phyloP scores from a whole-genome alignment of 2,797 vertebrate genomes.

The Hypotaenidia philippensis region DNA sequence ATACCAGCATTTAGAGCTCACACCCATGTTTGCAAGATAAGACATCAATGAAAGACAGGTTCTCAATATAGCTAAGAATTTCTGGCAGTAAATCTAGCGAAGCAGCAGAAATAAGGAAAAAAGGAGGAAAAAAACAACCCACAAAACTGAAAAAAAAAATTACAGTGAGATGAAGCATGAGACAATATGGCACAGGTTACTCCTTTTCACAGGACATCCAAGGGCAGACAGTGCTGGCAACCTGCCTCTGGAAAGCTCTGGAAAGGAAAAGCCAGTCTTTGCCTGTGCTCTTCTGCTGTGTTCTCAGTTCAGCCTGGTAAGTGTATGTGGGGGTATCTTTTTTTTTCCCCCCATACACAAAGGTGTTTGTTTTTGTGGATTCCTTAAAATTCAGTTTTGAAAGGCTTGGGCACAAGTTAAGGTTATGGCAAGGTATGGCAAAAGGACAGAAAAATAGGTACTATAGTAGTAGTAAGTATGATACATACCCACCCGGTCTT shows the following conservation, averaged over 20 bases:
- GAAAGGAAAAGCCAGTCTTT: background rate
- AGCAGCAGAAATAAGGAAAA: rapidly evolving
- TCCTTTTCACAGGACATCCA: background rate
- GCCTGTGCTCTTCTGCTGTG: background rate
- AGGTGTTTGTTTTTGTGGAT: background rate
- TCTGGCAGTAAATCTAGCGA: background rate
- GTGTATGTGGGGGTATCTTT: rapidly evolving
- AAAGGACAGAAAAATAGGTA: background rate
- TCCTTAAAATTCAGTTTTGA: background rate
- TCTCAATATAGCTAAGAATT: background rate
- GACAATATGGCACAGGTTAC: background rate
- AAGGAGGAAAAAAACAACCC: no score
- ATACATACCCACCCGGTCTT: background rate
- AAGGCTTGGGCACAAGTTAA: background rate
- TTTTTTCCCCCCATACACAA: no score
- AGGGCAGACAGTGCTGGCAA: background rate
- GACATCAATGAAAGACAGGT: background rate
- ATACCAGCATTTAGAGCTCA: background rate
- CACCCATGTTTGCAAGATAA: background rate
- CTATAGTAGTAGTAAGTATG: rapidly evolving
- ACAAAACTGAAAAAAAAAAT: background rate
- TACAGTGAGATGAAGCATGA: background rate
- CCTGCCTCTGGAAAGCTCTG: background rate
- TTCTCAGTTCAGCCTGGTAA: background rate
- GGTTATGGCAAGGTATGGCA: rapidly evolving